Percentiles rank a stretch among this genome's conserved stretches.
These are phyloP conservation scores for Odontophorus gujanensis DNA, from an alignment of 2,113 vertebrate genomes.

Conservation along the genomic window DNA sequence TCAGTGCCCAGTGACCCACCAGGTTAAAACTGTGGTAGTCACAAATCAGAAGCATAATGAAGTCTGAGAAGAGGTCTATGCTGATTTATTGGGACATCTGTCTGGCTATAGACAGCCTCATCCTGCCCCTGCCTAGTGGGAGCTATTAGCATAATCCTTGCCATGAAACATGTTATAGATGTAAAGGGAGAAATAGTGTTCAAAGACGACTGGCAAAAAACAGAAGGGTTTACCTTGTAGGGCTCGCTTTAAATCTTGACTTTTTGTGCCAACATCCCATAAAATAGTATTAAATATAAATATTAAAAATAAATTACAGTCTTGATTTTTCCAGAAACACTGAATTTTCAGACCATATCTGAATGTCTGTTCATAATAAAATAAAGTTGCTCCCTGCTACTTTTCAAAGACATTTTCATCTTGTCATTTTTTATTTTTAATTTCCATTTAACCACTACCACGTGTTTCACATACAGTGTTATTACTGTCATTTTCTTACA, in stretches of 20 bases:
- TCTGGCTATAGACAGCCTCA: slow-evolving; percentile 59
- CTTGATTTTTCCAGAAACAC: slow-evolving; percentile 10
- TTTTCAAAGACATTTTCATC: slow-evolving; percentile 7
- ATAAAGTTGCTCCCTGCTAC: slow-evolving; percentile 9
- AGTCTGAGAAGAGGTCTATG: slow-evolving; percentile 60
- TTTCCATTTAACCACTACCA: slow-evolving; percentile 28
- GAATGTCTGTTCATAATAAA: slow-evolving; percentile 40
- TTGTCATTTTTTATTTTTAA: slow-evolving; percentile 41
- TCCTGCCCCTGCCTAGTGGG: background rate
- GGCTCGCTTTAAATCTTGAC: background rate
- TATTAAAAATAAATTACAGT: background rate
- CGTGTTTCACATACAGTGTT: slow-evolving; percentile 9
- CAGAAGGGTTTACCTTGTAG: slow-evolving; percentile 25
- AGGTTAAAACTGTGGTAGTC: slow-evolving; percentile 44
- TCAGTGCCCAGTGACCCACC: slow-evolving; percentile 63
- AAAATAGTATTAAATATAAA: background rate
- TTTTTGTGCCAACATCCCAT: background rate
- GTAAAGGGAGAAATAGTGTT: slow-evolving; percentile 40
- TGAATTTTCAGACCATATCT: slow-evolving; percentile 33
- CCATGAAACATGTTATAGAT: slow-evolving; percentile 6
- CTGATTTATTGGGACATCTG: slow-evolving; percentile 73
- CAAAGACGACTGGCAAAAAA: background rate
- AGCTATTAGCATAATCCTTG: slow-evolving; percentile 65
- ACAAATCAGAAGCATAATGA: slow-evolving; percentile 74
- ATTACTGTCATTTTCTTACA: slow-evolving; percentile 37